Base-by-base conservation (phyloP, 1,140 invertebrate species). In the Zophobas atratus region DNA sequence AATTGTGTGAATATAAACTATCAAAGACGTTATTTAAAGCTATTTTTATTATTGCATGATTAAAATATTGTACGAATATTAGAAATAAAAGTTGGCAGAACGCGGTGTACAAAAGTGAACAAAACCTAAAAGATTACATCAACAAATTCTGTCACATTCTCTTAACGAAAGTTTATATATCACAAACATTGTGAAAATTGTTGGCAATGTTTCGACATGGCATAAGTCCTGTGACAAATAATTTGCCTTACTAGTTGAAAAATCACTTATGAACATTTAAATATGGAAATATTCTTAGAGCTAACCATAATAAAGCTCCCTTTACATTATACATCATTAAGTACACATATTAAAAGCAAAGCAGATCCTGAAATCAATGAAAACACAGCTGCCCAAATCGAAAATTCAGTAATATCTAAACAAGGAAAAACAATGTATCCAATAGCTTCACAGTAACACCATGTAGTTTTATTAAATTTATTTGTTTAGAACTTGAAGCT, bases 381-480 rank as follows among this genome's bases (percentile, higher is more conserved):
- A 71, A 71, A 71, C 32, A 73, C 71, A 73, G 71, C 71, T 73
- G 71, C 71, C 49, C 49, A 41, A 72, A 51, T 35, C 41, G 48
- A 56, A 53, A 72, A 72, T 51, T 49, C 46, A 53, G 35, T n/a
- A 72, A 53, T 53, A 41, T 41, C 32, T 36, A 73, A 55, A 53
- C 8, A 73, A 56, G 39, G 20, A 55, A 56, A 73, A 53, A 56
- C 20, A 39, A 70, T 39, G 35, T 55, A 53, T 73, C 49, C 55
- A 73, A 39, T 56, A 73, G 55, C 36, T 73, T 73, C 71, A 73
- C 71, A 73, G 49, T 38, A 56, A 73, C 71, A 73, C 71, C 71
- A 73, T 73, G 71, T 73, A 73, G 70, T 72, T 72, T 71, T 72
- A 72, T 72, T 55, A 55, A 53, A 55, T 72, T 72, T 53, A 72